Percentiles rank a stretch among this genome's conserved stretches.
Evolutionary conservation across 2,888 invertebrate species (phyloP).

Genomic region (Nomada fabriciana): DNA sequence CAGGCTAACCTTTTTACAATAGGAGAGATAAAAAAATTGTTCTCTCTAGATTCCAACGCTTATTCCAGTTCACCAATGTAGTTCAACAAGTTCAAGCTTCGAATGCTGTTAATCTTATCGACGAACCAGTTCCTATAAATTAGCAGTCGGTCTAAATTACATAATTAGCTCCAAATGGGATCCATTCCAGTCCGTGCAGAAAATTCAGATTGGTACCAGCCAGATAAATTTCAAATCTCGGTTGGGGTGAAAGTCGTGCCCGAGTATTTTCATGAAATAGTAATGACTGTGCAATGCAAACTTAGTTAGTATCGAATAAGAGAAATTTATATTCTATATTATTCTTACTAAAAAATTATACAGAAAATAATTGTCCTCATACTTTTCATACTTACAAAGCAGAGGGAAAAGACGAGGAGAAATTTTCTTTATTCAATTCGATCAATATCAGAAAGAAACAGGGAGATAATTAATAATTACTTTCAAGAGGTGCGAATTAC

Average conservation of each 20-base stretch:
- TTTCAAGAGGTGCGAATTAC: too few species aligned
- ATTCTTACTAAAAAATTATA: too few species aligned
- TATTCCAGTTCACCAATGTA: not conserved
- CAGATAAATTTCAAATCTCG: constrained; percentile 42
- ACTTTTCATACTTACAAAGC: too few species aligned
- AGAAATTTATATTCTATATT: constrained; percentile 29
- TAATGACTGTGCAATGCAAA: constrained; percentile 32
- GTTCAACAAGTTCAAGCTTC: constrained; percentile 10
- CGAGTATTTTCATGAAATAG: constrained; percentile 40
- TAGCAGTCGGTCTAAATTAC: constrained; percentile 26
- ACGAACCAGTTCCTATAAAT: constrained; percentile 26
- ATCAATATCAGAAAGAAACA: too few species aligned
- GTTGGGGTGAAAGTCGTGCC: constrained; percentile 41
- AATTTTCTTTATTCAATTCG: too few species aligned
- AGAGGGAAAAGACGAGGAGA: too few species aligned
- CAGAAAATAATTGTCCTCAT: too few species aligned
- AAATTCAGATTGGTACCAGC: not conserved
- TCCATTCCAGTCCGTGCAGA: not conserved
- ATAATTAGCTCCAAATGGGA: constrained; percentile 40
- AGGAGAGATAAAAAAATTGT: not conserved
- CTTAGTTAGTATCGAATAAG: constrained; percentile 30
- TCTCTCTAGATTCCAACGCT: not conserved
- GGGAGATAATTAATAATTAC: too few species aligned
- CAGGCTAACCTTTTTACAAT: too few species aligned
- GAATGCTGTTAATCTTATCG: constrained; percentile 25